Evolutionary conservation across 2,888 invertebrate genomes (phyloP), one percentile per base, ranked within the genome.

Genomic region (Crossocerus cetratus): DNA sequence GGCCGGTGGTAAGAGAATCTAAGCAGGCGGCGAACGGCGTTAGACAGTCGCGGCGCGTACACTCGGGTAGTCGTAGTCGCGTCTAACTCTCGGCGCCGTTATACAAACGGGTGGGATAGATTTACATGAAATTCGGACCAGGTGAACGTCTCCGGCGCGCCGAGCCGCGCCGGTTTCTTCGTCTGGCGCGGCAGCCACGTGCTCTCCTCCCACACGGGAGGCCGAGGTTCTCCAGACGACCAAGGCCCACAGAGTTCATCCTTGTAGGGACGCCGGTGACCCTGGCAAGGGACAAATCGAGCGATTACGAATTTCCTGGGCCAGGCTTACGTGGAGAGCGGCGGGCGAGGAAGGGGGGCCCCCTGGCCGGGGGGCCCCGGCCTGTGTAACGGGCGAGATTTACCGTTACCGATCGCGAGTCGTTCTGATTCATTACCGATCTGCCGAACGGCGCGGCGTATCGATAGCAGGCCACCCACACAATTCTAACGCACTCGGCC

Each of bases 381-480:
- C 70, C 8, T 11, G 32, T 32, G 81, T 86, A 87, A 86, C 86
- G 86, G 86, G 82, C 77, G 77, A 84, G 78, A 79, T 78, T 69
- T 84, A 85, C 87, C 87, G 87, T 87, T 86, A 87, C 74, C 72
- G 83, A 84, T 85, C 83, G 80, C 83, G 82, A 76, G 78, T 84
- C 78, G 82, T 82, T 84, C 82, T 74, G 83, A 84, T 84, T 84
- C 82, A 84, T 80, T 84, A 83, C 83, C 84, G 82, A 86, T 85
- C 80, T 76, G 32, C 72, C 75, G 58, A 67, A 63, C 32, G 68
- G 81, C 8, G 8, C 32, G 68, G 81, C 8, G 8, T 32, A 80
- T 80, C 78, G 71, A 80, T 82, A 69, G 63, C 64, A 53, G 67
- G 69, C 74, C 80, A 72, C 70, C 70, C 68, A 75, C 80, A 61